Evolutionary conservation across 2,888 invertebrate species (phyloP).

Genomic region (Pogonocherus hispidulus): DNA sequence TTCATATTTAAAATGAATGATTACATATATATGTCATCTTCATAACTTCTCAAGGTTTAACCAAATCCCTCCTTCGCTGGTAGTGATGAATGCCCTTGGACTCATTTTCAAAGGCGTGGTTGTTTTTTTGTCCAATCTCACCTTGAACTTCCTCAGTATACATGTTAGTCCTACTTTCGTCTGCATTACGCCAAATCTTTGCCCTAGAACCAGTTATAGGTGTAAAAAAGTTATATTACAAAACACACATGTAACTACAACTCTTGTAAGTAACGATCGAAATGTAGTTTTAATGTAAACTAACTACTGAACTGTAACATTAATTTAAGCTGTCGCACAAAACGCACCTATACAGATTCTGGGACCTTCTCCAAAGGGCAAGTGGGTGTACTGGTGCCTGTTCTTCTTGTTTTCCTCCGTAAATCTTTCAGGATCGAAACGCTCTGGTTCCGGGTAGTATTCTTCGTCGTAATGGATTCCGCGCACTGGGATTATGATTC

Average conservation of each 20-base stretch:
- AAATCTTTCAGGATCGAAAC: constrained; percentile 56
- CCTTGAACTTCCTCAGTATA: constrained; percentile 54
- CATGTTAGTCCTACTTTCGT: constrained; percentile 58
- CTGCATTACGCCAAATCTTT: constrained; percentile 61
- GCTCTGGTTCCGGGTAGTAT: constrained; percentile 49
- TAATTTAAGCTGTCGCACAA: constrained; percentile 1
- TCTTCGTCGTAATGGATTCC: constrained; percentile 57
- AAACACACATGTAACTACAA: background rate
- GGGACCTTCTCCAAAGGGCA: background rate
- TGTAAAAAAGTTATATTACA: background rate
- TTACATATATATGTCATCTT: no score
- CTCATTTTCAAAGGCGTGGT: constrained; percentile 50
- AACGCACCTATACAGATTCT: constrained; percentile 51
- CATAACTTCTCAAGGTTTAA: constrained; percentile 47
- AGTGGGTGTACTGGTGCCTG: background rate
- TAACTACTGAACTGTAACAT: no score
- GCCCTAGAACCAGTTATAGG: constrained; percentile 51
- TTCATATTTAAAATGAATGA: no score
- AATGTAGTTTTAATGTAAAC: no score
- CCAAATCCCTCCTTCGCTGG: constrained; percentile 52
- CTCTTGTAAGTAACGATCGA: no score
- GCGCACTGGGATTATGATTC: constrained; percentile 56
- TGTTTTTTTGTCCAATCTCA: constrained; percentile 53
- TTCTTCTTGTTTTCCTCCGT: constrained; percentile 48
- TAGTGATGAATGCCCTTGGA: constrained; percentile 40